Conservation (phyloP, 2,113 vertebrate species). For the Eptatretus burgeri region DNA sequence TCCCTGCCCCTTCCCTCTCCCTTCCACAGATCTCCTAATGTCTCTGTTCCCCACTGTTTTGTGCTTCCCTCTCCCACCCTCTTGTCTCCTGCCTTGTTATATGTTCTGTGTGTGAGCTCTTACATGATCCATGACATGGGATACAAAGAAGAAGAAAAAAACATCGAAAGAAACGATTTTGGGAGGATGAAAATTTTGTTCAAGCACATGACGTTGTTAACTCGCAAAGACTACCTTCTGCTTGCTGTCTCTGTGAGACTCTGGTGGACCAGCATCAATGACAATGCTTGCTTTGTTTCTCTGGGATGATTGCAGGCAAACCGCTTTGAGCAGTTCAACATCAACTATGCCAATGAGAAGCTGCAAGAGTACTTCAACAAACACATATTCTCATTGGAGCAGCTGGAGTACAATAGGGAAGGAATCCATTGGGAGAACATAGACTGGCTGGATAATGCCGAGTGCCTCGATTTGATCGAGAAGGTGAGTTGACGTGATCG, state of each 20-base stretch:
- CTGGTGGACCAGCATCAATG: not conserved
- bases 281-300: not conserved
- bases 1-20: too few species aligned
- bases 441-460: conserved; percentile 85
- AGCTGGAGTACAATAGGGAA: conserved; percentile 88
- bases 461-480: conserved; percentile 85
- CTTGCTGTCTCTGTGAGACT: conserved; percentile 5
- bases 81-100: too few species aligned
- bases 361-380: conserved; percentile 99
- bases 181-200: not conserved
- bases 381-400: conserved; percentile 92
- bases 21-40: too few species aligned
- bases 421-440: conserved; percentile 71
- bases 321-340: conserved; percentile 92
- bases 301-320: conserved; percentile 32
- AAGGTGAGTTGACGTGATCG: conserved; percentile 28
- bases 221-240: conserved; percentile 5
- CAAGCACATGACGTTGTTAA: not conserved
- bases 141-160: too few species aligned
- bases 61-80: too few species aligned
- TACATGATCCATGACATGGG: too few species aligned
- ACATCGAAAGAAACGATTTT: not conserved
- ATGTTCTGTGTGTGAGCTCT: too few species aligned
- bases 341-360: conserved; percentile 98
- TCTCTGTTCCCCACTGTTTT: too few species aligned